phyloP scores from a whole-genome alignment of 1,140 invertebrate genomes.

The Ylistrum balloti region DNA sequence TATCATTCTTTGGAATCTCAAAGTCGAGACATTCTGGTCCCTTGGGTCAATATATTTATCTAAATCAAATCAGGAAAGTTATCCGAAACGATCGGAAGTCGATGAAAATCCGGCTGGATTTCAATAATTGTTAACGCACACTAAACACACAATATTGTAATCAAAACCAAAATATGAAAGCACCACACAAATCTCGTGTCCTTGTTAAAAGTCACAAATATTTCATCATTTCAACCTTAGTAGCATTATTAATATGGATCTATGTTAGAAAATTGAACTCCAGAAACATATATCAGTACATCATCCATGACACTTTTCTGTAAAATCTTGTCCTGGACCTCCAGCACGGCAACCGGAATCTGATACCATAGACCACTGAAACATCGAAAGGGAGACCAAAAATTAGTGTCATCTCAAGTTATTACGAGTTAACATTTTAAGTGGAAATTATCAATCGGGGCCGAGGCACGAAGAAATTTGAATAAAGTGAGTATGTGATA shows the following conservation, averaged over 20 bases:
- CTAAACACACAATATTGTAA: not conserved
- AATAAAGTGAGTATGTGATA: too few relatives aligned
- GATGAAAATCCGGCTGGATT: conserved; percentile 8
- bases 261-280: not conserved
- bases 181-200: not conserved
- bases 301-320: not conserved
- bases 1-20: conserved; percentile 8
- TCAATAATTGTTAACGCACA: not conserved
- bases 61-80: not conserved
- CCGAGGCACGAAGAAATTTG: too few relatives aligned
- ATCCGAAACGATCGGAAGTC: conserved; percentile 37
- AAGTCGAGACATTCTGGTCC: not conserved
- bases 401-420: conserved; percentile 14
- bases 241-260: not conserved
- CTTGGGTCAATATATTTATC: conserved; percentile 39
- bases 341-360: not conserved
- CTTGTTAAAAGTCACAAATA: not conserved
- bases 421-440: not conserved
- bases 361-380: not conserved
- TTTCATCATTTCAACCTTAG: not conserved
- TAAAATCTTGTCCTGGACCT: not conserved
- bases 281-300: not conserved
- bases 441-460: not conserved
- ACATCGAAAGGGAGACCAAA: not conserved
- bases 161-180: not conserved